Evolutionary conservation across 2,888 invertebrate genomes (phyloP), one percentile per base, ranked within the genome.

Genomic region (Athalia circularis): DNA sequence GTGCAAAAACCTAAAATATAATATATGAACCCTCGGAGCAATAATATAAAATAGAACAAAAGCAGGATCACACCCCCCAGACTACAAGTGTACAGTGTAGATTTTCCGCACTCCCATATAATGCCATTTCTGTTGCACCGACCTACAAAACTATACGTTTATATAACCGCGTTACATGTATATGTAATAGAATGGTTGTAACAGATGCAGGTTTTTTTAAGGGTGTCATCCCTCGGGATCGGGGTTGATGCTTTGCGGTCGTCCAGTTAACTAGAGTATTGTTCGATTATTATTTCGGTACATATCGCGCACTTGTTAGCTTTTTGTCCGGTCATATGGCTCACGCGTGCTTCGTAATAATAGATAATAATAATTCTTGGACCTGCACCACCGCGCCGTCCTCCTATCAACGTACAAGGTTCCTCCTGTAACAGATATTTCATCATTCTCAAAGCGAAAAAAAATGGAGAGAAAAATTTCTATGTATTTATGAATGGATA

Each of bases 221-320:
- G 85, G 82, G 84, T 83, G 80, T 78, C 79, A 81, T 87, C 86
- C 86, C 88, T 76, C 50, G 86, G 84, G 85, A 85, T 83, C 65
- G 85, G 85, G 85, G 79, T 9, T 62, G 80, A 80, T 82, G 82
- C 83, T 83, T 83, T 80, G 85, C 85, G 86, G 86, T 84, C 86
- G 85, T 82, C 85, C 87, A 84, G 89, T 89, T 89, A 90, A 90
- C 89, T 87, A 86, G 86, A 84, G 87, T 85, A 90, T 90, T 90
- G 90, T 90, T 89, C 87, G 88, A 89, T 90, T 90, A 89, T 90
- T 90, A 90, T 90, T 90, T 89, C 87, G 86, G 87, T 89, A 90
- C 90, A 90, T 90, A 90, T 90, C 90, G 89, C 86, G 88, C 89
- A 90, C 90, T 90, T 90, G 90, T 90, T 89, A 89, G 87, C 86